Evolutionary conservation across 1,140 invertebrate species (phyloP), one percentile per base, ranked within the genome.

Genomic region (Brachionus angularis): DNA sequence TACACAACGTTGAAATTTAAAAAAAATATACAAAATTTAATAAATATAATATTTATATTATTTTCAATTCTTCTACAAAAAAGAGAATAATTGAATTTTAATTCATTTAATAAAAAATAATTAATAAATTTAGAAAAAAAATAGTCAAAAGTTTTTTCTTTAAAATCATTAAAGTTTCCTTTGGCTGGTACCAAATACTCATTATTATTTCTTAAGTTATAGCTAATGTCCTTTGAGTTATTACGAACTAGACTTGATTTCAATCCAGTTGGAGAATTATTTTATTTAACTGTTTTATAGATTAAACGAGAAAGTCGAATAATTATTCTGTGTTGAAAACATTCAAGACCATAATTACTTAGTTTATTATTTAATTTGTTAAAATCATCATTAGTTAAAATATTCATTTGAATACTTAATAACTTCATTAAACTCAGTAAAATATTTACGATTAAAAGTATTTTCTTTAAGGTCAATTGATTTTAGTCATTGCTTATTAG

Each of bases 51-150:
- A 33, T 31, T 53, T 10, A 53, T 1, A 16, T 53, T 53, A n/a
- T 53, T 53, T 31, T 53, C 50, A 14, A 53, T 53, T 53, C 50
- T 53, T 16, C 50, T 53, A 3, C 14, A 31, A 16, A 53, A 53
- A 16, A 33, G 50, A 31, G 31, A 33, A 31, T 10, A 16, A 33
- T 29, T n/a, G 14, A 53, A 29, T 12, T 53, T 12, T n/a, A 31
- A 5, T 14, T 53, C 50, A 33, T 31, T 53, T 33, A 31, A 3
- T 31, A 53, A 31, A 33, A 53, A 53, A 5, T 53, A 27, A 53
- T 53, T 53, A n/a, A 53, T 12, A 16, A 53, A 53, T 53, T 29
- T 53, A 2, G 50, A 31, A 7, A 33, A 29, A 29, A 53, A 53
- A 29, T 53, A 53, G 16, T n/a, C 8, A 31, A 53, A 29, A 14